phyloP scores from a whole-genome alignment of 2,888 invertebrate species.

The Chalcis sispes region DNA sequence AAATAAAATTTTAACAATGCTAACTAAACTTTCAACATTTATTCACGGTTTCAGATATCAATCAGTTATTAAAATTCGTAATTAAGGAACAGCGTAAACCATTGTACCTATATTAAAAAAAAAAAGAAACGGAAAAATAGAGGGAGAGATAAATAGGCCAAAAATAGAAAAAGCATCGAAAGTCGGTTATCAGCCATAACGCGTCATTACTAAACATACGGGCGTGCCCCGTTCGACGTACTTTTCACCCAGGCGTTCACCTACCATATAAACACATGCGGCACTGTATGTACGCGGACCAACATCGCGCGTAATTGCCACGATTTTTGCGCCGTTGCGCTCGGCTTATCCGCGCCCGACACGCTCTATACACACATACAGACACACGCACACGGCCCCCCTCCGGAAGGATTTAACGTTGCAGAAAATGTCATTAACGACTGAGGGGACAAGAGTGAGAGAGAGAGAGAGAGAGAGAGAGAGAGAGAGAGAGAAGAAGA shows the following conservation, averaged over 20 bases:
- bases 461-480: background rate
- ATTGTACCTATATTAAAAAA: too few relatives aligned
- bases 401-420: slow-evolving; percentile 51
- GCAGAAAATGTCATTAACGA: slow-evolving; percentile 56
- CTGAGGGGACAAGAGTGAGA: background rate
- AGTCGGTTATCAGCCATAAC: background rate
- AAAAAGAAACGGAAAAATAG: too few relatives aligned
- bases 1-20: too few relatives aligned
- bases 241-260: background rate
- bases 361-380: too few relatives aligned
- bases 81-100: too few relatives aligned
- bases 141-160: too few relatives aligned
- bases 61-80: too few relatives aligned
- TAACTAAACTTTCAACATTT: too few relatives aligned
- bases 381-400: too few relatives aligned
- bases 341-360: slow-evolving; percentile 25
- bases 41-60: too few relatives aligned
- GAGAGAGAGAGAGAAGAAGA: too few relatives aligned
- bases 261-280: slow-evolving; percentile 1
- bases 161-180: background rate
- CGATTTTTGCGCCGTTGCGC: slow-evolving; percentile 25
- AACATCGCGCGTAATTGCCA: slow-evolving; percentile 37
- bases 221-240: background rate
- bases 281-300: background rate
- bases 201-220: slow-evolving; percentile 3